Evolutionary conservation across 2,888 invertebrate species (phyloP).

Genomic region (Campoplex capitator): DNA sequence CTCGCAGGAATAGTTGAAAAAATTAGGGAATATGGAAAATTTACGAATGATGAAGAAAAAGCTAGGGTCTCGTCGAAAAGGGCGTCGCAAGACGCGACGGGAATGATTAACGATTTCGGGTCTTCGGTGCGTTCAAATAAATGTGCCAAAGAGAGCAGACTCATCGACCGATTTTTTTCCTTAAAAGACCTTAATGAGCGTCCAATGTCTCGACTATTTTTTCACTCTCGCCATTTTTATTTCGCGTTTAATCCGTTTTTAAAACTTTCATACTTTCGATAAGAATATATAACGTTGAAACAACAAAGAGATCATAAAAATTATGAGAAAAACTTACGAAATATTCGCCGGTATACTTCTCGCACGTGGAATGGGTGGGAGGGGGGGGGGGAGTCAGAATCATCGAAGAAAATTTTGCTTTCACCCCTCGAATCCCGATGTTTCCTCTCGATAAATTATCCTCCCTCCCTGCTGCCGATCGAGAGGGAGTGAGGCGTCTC

Average conservation of each 20-base stretch:
- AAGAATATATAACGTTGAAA: background rate
- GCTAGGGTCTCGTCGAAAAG: background rate
- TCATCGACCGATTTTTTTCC: background rate
- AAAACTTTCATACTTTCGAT: background rate
- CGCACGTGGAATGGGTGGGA: background rate
- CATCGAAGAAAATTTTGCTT: conserved; percentile 27
- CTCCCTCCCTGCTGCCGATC: conserved; percentile 17
- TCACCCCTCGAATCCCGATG: conserved; percentile 4
- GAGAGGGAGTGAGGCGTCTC: conserved; percentile 43
- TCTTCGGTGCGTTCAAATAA: background rate
- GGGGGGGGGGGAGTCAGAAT: conserved; percentile 5
- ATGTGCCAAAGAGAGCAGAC: background rate
- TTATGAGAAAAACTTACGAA: conserved; percentile 18
- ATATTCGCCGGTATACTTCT: background rate
- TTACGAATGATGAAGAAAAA: conserved; percentile 28
- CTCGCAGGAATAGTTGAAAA: conserved; percentile 13
- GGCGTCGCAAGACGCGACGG: background rate
- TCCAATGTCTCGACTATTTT: background rate
- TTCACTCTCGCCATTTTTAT: background rate
- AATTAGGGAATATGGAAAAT: conserved; percentile 13
- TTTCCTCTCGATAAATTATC: conserved; percentile 12
- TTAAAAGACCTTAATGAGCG: background rate
- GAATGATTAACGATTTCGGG: conserved; percentile 28
- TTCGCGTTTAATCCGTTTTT: background rate
- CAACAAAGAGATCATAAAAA: background rate